Conservation (phyloP, 2,113 vertebrate genomes). For the Danionella cerebrum region DNA sequence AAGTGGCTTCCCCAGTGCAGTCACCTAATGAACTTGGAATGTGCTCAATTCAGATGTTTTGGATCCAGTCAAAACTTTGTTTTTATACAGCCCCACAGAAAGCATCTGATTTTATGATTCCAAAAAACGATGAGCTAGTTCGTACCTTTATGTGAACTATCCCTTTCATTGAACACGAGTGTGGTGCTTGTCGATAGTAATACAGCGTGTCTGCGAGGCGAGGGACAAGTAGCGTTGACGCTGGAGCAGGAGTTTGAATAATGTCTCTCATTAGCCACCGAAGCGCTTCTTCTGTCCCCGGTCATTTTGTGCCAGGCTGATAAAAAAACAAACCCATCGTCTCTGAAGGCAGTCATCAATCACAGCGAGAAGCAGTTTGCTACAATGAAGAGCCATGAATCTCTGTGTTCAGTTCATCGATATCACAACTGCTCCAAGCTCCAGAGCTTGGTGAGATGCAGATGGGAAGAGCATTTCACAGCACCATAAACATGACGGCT, state of each 20-base stretch:
- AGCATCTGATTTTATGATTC: no score
- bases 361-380: slow-evolving; percentile 28
- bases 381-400: background rate
- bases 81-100: no score
- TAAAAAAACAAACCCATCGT: slow-evolving; percentile 57
- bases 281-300: slow-evolving; percentile 59
- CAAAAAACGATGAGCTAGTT: no score
- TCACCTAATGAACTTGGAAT: background rate
- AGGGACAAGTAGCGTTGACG: slow-evolving; percentile 49
- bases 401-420: background rate
- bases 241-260: slow-evolving; percentile 63
- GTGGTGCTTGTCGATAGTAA: background rate
- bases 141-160: no score
- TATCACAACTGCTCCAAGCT: background rate
- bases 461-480: background rate
- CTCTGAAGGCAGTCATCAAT: slow-evolving; percentile 61
- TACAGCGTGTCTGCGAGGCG: slow-evolving; percentile 18
- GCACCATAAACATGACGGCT: background rate
- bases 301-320: slow-evolving; percentile 58
- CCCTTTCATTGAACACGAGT: background rate
- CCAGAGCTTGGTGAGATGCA: background rate
- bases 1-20: background rate
- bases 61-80: no score
- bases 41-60: no score
- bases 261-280: slow-evolving; percentile 64